These are phyloP conservation scores for Agonopterix subpropinquella DNA, from an alignment of 2,888 invertebrate genomes.

Conservation along the genomic window DNA sequence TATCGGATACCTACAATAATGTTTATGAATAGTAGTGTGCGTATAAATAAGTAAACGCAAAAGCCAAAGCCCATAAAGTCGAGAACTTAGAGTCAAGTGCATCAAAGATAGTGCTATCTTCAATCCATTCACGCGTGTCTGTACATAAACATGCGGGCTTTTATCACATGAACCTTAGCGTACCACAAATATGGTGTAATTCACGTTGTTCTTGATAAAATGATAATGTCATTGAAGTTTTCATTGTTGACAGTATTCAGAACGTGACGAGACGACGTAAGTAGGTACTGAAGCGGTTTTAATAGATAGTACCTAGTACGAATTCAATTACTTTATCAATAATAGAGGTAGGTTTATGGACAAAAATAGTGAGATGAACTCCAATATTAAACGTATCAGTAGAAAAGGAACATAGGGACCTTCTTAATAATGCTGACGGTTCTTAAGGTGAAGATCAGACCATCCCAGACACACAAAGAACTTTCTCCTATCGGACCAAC, in stretches of 20 bases:
- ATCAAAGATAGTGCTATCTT: constrained; percentile 6
- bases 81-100: constrained; percentile 6
- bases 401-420: too few species aligned
- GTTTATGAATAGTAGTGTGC: too few species aligned
- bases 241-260: constrained; percentile 51
- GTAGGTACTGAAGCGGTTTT: constrained; percentile 29
- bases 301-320: neutral
- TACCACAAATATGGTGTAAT: neutral
- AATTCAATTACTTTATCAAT: neutral
- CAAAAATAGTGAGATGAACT: too few species aligned
- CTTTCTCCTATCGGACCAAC: too few species aligned
- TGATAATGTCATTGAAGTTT: constrained; percentile 30
- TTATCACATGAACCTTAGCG: neutral
- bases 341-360: neutral
- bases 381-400: too few species aligned
- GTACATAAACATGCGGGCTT: constrained; percentile 49
- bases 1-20: too few species aligned
- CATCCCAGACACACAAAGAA: too few species aligned
- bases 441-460: too few species aligned
- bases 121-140: constrained; percentile 54
- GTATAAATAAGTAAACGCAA: too few species aligned
- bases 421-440: too few species aligned
- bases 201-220: neutral
- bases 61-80: too few species aligned
- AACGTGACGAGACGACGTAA: constrained; percentile 59